Evolutionary conservation across 2,888 invertebrate genomes (phyloP).

Genomic region (Drosophila stalkeri): DNA sequence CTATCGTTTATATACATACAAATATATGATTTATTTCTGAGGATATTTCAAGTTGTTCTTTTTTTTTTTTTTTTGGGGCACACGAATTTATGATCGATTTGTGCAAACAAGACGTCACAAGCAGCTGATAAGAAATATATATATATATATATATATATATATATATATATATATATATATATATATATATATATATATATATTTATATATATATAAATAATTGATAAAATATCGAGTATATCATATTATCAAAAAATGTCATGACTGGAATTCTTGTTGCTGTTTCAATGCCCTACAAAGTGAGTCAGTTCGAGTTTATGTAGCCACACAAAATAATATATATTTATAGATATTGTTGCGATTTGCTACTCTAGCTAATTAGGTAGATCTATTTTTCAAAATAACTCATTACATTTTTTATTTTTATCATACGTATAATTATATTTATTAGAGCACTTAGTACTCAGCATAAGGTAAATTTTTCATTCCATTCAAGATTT

Average conservation of each 20-base stretch:
- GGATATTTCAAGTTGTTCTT: constrained; percentile 61
- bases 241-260: constrained; percentile 51
- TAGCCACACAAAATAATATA: too few species aligned
- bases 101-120: constrained; percentile 67
- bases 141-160: too few species aligned
- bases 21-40: constrained; percentile 70
- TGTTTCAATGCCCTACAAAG: neutral
- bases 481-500: constrained; percentile 34
- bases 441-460: constrained; percentile 5
- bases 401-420: too few species aligned
- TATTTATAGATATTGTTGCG: neutral
- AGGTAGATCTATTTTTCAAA: neutral
- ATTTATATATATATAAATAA: too few species aligned
- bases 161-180: too few species aligned
- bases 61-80: constrained; percentile 27
- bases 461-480: neutral
- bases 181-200: too few species aligned
- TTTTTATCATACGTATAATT: neutral
- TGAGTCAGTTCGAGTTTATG: too few species aligned
- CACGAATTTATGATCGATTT: constrained; percentile 65
- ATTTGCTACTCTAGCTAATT: neutral
- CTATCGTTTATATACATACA: neutral
- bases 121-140: constrained; percentile 48
- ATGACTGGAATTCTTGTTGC: constrained; percentile 1
- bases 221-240: constrained; percentile 66